A percentile compares a stretch with the other conserved stretches of the same genome.
phyloP scores from a whole-genome alignment of 2,888 invertebrate species.

The Rhogogaster chlorosoma region DNA sequence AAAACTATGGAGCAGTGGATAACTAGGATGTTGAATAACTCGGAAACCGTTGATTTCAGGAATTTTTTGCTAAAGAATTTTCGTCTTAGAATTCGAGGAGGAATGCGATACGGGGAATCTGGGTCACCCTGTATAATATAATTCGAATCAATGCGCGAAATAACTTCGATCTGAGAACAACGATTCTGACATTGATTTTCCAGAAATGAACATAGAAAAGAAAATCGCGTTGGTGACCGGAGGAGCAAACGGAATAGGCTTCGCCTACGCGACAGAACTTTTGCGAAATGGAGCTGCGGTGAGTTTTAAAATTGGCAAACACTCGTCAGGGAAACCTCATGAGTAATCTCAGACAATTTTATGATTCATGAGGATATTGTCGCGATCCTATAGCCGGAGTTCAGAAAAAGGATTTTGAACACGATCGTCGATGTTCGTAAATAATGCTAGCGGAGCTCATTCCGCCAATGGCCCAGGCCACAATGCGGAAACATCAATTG shows the following conservation, averaged over 20 bases:
- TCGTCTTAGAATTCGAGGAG: too few relatives aligned
- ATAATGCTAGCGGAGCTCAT: neutral
- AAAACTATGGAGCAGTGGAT: too few relatives aligned
- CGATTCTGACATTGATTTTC: neutral
- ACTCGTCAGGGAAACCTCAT: neutral
- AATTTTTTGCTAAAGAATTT: too few relatives aligned
- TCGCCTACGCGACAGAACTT: conserved; percentile 57
- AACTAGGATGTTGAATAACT: too few relatives aligned
- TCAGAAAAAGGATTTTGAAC: neutral
- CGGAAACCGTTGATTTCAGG: too few relatives aligned
- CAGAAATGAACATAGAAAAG: conserved; percentile 54
- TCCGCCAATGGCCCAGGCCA: neutral
- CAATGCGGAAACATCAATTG: neutral
- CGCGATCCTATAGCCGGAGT: neutral
- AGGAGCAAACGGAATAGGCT: conserved; percentile 63
- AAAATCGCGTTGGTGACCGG: conserved; percentile 67
- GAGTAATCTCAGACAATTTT: neutral
- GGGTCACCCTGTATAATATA: too few relatives aligned
- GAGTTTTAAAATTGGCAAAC: conserved; percentile 1
- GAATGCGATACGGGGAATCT: too few relatives aligned
- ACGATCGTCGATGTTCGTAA: neutral
- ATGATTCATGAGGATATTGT: neutral
- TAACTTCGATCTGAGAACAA: neutral
- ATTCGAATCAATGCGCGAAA: neutral
- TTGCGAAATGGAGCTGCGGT: conserved; percentile 61